phyloP scores from a whole-genome alignment of 2,797 vertebrate genomes.

The Clarias laeviceps region DNA sequence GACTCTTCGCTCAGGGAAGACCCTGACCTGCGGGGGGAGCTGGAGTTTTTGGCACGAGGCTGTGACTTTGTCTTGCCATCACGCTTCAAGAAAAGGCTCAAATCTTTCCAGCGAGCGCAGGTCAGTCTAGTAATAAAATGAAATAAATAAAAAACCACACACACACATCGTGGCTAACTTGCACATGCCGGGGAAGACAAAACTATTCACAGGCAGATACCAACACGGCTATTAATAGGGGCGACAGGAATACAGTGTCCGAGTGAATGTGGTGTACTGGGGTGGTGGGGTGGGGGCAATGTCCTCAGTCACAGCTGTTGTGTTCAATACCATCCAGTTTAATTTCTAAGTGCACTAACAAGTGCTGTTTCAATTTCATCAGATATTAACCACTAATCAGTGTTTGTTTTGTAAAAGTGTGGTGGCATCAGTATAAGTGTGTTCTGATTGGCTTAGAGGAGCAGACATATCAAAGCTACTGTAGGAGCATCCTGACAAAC shows the following conservation, averaged over 20 bases:
- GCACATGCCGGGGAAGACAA: slow-evolving; percentile 77
- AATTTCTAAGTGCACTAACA: slow-evolving; percentile 9
- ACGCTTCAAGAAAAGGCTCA: slow-evolving; percentile 96
- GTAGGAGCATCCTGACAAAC: neutral
- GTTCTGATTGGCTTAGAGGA: neutral
- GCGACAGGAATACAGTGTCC: slow-evolving; percentile 85
- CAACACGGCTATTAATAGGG: slow-evolving; percentile 92
- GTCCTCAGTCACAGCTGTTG: slow-evolving; percentile 73
- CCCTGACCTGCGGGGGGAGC: slow-evolving; percentile 95
- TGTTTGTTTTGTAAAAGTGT: neutral
- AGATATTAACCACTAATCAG: neutral
- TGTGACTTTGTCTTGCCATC: slow-evolving; percentile 99
- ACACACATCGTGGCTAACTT: slow-evolving; percentile 32
- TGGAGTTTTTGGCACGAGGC: slow-evolving; percentile 95
- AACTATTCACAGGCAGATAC: slow-evolving; percentile 90
- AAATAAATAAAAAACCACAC: neutral
- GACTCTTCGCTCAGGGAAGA: slow-evolving; percentile 93
- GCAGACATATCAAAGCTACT: neutral
- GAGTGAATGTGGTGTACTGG: slow-evolving; percentile 82
- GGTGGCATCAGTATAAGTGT: too few relatives aligned
- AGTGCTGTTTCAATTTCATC: neutral
- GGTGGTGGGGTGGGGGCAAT: slow-evolving; percentile 44
- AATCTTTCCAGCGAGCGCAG: slow-evolving; percentile 97
- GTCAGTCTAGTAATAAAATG: slow-evolving; percentile 75
- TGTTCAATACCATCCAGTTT: slow-evolving; percentile 63